Base-by-base conservation (phyloP, 2,113 vertebrate species). In the Petromus typicus region DNA sequence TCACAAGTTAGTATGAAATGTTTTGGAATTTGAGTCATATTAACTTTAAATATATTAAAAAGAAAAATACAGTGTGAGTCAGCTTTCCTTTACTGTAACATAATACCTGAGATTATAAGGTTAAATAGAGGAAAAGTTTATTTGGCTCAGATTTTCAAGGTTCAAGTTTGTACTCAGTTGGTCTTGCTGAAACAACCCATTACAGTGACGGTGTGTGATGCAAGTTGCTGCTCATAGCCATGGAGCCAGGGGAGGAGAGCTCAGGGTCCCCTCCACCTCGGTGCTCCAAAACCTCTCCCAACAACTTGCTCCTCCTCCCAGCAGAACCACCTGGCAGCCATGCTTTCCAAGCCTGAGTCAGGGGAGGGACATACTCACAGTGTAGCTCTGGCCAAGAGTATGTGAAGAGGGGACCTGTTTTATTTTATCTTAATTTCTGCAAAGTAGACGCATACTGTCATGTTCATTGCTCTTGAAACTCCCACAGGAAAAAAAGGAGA, bases 361-460 rank as follows among this genome's bases (percentile, higher is more conserved):
- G 45, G 75, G 75, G 34, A 30, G 45, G 11, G 45, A 61, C 23
- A 3, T 81, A 27, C 3, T 8, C 27, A 45, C 61, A 45, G 23
- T 37, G n/a, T 13, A 82, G n/a, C 2, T 32, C 37, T 43, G 64
- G 32, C 30, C n/a, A 54, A 82, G 30, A 23, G 23, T 78, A 92
- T 63, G 20, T n/a, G n/a, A n/a, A 37, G 34, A 61, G 23, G 13
- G 2, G 40, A 89, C 51, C 45, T 43, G 25, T 25, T 59, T 69
- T 87, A 37, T 86, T 94, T 92, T 25, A 63, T 92, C 51, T 89
- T 76, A 63, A 57, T 57, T 67, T 85, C 79, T n/a, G n/a, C n/a
- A n/a, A 66, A 91, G 17, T 12, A 85, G 11, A 43, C 59, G 40
- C 18, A 51, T 43, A 59, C 30, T 86, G 75, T 92, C 20, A 54